These are phyloP conservation scores for Lepidurus couesii DNA, from an alignment of 1,140 invertebrate species.

Conservation along the genomic window DNA sequence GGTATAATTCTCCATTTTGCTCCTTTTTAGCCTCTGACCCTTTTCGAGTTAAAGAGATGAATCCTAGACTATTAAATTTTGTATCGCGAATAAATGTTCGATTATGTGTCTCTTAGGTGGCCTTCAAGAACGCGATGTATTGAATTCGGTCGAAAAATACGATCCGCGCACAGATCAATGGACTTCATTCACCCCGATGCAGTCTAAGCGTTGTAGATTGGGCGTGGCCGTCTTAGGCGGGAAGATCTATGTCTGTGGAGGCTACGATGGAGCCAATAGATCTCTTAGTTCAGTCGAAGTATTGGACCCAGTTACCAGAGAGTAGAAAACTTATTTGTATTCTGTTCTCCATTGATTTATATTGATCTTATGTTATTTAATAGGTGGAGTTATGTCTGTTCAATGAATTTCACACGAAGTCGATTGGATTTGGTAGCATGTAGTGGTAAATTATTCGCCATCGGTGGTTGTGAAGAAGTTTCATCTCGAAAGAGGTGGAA, in stretches of 20 bases:
- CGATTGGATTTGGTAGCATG: constrained; percentile 78
- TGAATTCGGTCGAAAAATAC: constrained; percentile 78
- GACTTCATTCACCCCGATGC: constrained; percentile 70
- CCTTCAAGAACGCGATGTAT: constrained; percentile 81
- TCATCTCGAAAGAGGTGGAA: constrained; percentile 61
- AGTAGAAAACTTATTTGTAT: constrained; percentile 43
- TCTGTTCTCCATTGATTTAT: not conserved
- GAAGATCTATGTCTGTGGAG: constrained; percentile 73
- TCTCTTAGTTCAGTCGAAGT: constrained; percentile 71
- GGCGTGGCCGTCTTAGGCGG: constrained; percentile 78
- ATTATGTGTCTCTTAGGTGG: too few species aligned
- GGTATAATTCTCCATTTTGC: too few species aligned
- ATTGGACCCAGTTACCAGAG: constrained; percentile 68
- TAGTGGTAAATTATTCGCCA: constrained; percentile 79
- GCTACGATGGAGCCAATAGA: constrained; percentile 62
- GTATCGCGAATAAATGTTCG: too few species aligned
- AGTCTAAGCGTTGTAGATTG: constrained; percentile 69
- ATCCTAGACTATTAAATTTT: too few species aligned
- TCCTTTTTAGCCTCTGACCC: too few species aligned
- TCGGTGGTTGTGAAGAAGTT: constrained; percentile 71
- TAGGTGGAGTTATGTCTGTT: constrained; percentile 69
- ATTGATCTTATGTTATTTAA: constrained; percentile 33
- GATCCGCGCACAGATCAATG: too few species aligned
- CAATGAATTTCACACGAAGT: constrained; percentile 79
- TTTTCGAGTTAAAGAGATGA: too few species aligned